Base-by-base conservation (phyloP, 1,140 invertebrate genomes). In the Dreissena polymorpha region DNA sequence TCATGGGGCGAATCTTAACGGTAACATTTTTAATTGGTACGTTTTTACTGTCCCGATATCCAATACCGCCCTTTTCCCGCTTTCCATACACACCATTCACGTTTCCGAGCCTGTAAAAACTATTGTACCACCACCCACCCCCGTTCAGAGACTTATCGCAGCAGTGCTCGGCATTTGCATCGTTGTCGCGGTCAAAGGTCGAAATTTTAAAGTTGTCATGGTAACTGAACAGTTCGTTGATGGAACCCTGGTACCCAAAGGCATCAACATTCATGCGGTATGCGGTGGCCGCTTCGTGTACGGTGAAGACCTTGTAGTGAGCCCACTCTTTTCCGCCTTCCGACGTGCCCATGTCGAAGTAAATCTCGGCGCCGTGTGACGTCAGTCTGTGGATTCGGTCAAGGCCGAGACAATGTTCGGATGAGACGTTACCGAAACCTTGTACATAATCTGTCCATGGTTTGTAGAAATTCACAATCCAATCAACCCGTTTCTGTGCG, bases 201-300 rank as follows among this genome's bases (percentile, higher is more conserved):
- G 72, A 74, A 53, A 83, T 74, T 50, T 68, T 83, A 63, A 74
- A 74, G n/a, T 57, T 60, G 53, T 83, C 64, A 39, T 83, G 64
- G 29, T 39, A 83, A 39, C 63, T 69, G 0, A 83, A 68, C 8
- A 68, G 13, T 50, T 83, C 80, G 16, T 16, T 21, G 5, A 83
- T 23, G 16, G 39, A 53, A 13, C 70, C 70, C 0, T 82, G 16
- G 39, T 74, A 82, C 8, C 64, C 63, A 69, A 68, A 67, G 1
- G 50, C 51, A 60, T 68, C 63, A 7, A 75, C 64, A 27, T 83
- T 83, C 80, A 83, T 83, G 10, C 8, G 53, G 72, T 74, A 83
- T 1, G 16, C 64, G 10, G 72, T 83, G n/a, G 71, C 25, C 0
- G 65, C 72, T 0, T 73, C 72, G 51, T 75, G 64, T 14, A 83